phyloP scores from a whole-genome alignment of 2,113 vertebrate species.

The Heloderma charlesbogerti region DNA sequence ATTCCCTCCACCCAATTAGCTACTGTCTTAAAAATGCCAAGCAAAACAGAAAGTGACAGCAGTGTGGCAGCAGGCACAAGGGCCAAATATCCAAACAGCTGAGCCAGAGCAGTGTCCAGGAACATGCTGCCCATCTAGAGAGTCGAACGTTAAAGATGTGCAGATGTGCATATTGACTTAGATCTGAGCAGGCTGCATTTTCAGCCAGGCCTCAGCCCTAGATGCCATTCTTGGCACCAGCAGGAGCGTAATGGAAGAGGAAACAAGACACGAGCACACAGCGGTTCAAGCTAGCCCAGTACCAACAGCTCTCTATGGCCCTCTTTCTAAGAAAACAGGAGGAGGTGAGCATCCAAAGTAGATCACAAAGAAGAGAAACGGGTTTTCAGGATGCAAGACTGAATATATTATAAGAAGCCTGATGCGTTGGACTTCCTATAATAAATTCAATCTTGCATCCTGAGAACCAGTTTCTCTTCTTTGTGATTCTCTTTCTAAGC shows the following conservation, averaged over 20 bases:
- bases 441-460: too few species aligned
- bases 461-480: too few species aligned
- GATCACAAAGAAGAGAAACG: too few species aligned
- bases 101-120: conserved; percentile 46
- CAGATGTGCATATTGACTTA: conserved; percentile 2
- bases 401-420: too few species aligned
- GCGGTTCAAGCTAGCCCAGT: background rate
- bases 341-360: too few species aligned
- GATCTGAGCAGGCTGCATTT: background rate
- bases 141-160: conserved; percentile 34
- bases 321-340: background rate
- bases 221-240: background rate
- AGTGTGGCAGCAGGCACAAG: conserved; percentile 56
- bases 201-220: conserved; percentile 1
- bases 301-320: background rate
- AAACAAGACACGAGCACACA: background rate
- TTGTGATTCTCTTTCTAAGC: background rate
- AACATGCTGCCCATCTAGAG: conserved; percentile 11
- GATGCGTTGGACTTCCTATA: too few species aligned
- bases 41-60: conserved; percentile 73
- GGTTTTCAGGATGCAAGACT: too few species aligned
- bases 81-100: conserved; percentile 66
- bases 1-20: conserved; percentile 76
- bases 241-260: background rate
- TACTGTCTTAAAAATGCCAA: conserved; percentile 65